phyloP scores from a whole-genome alignment of 1,140 invertebrate genomes.

The Pseudomyrmex dendroicus region DNA sequence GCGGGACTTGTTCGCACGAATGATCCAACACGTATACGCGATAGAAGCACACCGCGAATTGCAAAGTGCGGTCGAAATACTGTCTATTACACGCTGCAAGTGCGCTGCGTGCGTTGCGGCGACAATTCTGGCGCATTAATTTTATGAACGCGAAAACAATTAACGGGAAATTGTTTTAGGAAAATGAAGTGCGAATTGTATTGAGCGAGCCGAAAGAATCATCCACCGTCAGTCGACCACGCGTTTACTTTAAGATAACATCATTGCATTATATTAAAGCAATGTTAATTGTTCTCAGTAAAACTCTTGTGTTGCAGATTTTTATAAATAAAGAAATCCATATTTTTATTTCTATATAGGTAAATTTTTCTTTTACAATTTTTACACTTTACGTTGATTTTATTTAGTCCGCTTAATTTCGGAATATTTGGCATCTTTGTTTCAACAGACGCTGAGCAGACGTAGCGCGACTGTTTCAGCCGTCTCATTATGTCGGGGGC shows the following conservation, averaged over 20 bases:
- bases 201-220: background rate
- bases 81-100: background rate
- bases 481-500: background rate
- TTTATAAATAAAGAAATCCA: too few species aligned
- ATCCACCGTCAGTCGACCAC: background rate
- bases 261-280: too few species aligned
- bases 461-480: background rate
- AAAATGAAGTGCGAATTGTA: conserved; percentile 19
- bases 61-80: conserved; percentile 46
- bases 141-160: conserved; percentile 48
- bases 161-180: conserved; percentile 26
- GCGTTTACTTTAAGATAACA: too few species aligned
- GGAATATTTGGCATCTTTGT: background rate
- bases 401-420: background rate
- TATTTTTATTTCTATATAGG: background rate
- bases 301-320: too few species aligned
- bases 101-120: conserved; percentile 12
- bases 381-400: background rate
- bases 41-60: conserved; percentile 39
- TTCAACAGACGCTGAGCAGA: background rate
- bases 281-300: too few species aligned
- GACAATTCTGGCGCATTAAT: conserved; percentile 31
- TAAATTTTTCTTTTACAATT: background rate
- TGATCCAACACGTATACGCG: conserved; percentile 47
- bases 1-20: background rate